A percentile compares a stretch with the other conserved stretches of the same genome.
These are phyloP conservation scores for Dryocosmus kuriphilus DNA, from an alignment of 2,888 invertebrate species.

Conservation along the genomic window DNA sequence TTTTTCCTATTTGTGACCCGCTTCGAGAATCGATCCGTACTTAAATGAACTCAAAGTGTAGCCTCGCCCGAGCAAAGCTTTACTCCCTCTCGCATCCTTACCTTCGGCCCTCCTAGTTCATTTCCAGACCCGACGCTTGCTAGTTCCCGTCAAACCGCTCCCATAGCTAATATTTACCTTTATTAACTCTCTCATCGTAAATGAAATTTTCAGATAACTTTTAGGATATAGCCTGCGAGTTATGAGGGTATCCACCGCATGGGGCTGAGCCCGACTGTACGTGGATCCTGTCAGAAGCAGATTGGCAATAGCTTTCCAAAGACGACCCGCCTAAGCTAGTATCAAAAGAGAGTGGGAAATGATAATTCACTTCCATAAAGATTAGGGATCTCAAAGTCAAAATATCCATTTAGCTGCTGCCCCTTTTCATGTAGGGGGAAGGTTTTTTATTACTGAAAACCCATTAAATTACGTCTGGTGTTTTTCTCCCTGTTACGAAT, in stretches of 20 bases:
- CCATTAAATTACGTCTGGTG: too few relatives aligned
- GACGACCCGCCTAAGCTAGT: conserved; percentile 7
- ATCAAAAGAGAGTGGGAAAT: neutral
- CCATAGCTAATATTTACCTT: conserved; percentile 77
- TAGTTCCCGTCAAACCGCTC: conserved; percentile 74
- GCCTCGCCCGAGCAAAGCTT: conserved; percentile 58
- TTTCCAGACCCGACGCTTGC: conserved; percentile 64
- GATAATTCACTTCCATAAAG: conserved; percentile 35
- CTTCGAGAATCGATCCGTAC: conserved; percentile 68
- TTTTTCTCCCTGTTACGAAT: too few relatives aligned
- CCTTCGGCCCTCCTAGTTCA: conserved; percentile 60
- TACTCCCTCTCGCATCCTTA: conserved; percentile 55
- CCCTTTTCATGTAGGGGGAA: neutral
- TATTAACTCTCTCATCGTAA: conserved; percentile 77
- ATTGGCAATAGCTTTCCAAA: conserved; percentile 54
- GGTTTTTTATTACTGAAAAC: too few relatives aligned
- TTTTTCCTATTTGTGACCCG: conserved; percentile 66
- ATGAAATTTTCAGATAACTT: conserved; percentile 77
- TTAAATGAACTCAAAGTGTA: conserved; percentile 74
- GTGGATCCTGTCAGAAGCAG: conserved; percentile 68
- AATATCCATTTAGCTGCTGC: too few relatives aligned
- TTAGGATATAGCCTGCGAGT: conserved; percentile 74
- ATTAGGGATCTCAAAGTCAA: conserved; percentile 50
- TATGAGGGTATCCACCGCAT: conserved; percentile 69
- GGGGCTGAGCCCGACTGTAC: conserved; percentile 51